Conservation (phyloP, 2,113 vertebrate genomes). For the Festucalex cinctus region DNA sequence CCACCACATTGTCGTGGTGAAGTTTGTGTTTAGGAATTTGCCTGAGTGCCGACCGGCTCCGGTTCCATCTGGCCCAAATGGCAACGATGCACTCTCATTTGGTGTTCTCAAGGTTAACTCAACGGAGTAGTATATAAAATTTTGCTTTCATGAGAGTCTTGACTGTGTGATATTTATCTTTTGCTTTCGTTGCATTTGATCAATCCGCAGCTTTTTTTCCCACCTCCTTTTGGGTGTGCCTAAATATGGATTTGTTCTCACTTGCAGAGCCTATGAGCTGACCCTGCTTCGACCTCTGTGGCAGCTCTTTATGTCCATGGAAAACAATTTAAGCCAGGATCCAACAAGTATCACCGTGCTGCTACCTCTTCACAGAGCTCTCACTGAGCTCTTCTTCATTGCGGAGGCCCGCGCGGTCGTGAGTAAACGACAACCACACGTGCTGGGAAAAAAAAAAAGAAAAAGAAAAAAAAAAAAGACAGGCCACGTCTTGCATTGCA, state of each 20-base stretch:
- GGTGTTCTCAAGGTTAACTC: background rate
- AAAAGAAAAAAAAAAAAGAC: too few species aligned
- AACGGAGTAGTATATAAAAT: background rate
- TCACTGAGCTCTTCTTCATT: constrained; percentile 93
- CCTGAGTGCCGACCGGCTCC: constrained; percentile 35
- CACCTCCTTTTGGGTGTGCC: background rate
- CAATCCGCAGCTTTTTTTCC: background rate
- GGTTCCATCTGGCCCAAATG: constrained; percentile 16
- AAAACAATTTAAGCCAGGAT: constrained; percentile 80
- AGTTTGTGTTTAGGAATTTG: constrained; percentile 57
- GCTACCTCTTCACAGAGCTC: constrained; percentile 89
- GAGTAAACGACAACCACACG: constrained; percentile 50
- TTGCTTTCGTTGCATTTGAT: too few species aligned
- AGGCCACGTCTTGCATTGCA: background rate
- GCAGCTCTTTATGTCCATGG: constrained; percentile 91
- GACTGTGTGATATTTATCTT: background rate
- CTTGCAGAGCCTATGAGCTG: constrained; percentile 85
- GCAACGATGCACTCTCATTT: background rate
- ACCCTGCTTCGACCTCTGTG: constrained; percentile 88
- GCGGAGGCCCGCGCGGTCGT: constrained; percentile 88
- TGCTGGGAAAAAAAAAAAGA: too few species aligned
- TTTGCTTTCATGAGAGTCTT: background rate
- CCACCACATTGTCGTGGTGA: constrained; percentile 47
- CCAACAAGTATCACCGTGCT: constrained; percentile 82
- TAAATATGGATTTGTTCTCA: constrained; percentile 8